Base-by-base conservation (phyloP, 2,888 invertebrate species). In the Lasius platythorax region DNA sequence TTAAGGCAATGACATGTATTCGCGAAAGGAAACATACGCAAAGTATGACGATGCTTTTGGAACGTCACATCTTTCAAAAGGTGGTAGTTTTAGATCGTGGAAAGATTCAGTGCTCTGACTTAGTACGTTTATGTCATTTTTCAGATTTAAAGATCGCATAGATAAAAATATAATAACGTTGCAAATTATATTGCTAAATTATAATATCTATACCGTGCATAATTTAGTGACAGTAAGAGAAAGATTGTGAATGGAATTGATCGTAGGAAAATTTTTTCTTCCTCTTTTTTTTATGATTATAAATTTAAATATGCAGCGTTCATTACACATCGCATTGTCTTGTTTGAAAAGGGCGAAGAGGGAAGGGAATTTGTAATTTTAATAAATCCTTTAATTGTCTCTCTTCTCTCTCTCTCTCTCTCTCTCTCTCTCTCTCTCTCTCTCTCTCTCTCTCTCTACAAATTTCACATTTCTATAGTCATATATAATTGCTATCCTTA, bases 1-100 rank as follows among this genome's bases (percentile, higher is more conserved):
- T 81, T 72, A 81, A 81, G 79, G 79, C 79, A 76, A 76, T 66
- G 66, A n/a, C 37, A 72, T 18, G 63, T 74, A 66, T 37, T 18
- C 56, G 40, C 37, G 28, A 74, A 74, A 64, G 53, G 15, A 64
- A 74, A 61, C 30, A 23, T 75, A 50, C 28, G 23, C 30, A 9
- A 30, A n/a, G n/a, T 37, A 28, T 53, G 33, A n/a, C 43, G 64
- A 53, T 43, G 8, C 9, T 15, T 66, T 56, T 43, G 9, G n/a
- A 23, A 15, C 5, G 9, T 76, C 18, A 67, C 33, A 18, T 37
- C 18, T n/a, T 46, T 23, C 30, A 12, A 76, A 66, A n/a, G 18
- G 18, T 33, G 18, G 43, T 1, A 37, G 33, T 5, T 18, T 30
- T 9, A 43, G n/a, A 33, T 33, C 15, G 12, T 81, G 8, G 30